Evolutionary conservation across 2,113 vertebrate species (phyloP).

Genomic region (Camelus bactrianus): DNA sequence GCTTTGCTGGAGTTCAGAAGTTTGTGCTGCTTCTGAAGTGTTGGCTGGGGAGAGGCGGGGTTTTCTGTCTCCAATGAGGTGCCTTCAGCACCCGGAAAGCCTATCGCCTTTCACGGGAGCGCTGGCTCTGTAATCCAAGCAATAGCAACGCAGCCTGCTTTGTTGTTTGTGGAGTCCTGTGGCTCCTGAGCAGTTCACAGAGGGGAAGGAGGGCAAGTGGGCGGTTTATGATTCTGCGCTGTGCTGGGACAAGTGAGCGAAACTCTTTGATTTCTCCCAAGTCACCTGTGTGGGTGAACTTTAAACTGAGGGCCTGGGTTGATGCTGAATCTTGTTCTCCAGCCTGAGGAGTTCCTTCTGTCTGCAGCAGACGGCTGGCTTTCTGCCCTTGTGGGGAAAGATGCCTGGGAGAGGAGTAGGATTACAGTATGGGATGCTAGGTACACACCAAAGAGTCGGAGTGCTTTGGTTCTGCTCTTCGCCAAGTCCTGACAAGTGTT

Average conservation of each 20-base stretch:
- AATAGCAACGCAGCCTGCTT: slow-evolving; percentile 84
- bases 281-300: slow-evolving; percentile 70
- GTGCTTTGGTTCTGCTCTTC: slow-evolving; percentile 59
- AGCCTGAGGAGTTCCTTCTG: slow-evolving; percentile 7
- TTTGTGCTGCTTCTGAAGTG: slow-evolving; percentile 78
- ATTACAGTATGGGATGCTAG: slow-evolving; percentile 72
- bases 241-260: neutral
- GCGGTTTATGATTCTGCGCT: slow-evolving; percentile 41
- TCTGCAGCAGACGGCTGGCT: slow-evolving; percentile 57
- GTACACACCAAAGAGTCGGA: slow-evolving; percentile 74
- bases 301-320: neutral
- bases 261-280: slow-evolving; percentile 53
- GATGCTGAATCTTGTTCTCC: slow-evolving; percentile 59
- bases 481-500: slow-evolving; percentile 76
- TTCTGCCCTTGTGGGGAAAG: slow-evolving; percentile 33
- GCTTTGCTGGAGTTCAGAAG: slow-evolving; percentile 83
- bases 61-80: slow-evolving; percentile 86
- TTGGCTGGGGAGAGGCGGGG: slow-evolving; percentile 85
- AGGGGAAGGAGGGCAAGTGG: slow-evolving; percentile 54
- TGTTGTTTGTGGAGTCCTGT: slow-evolving; percentile 86
- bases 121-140: slow-evolving; percentile 89
- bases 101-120: slow-evolving; percentile 91
- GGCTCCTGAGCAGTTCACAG: slow-evolving; percentile 70
- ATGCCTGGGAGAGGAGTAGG: slow-evolving; percentile 79
- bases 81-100: slow-evolving; percentile 82